Conservation (phyloP, 23 tunicate genomes). For the Trididemnum clinides region DNA sequence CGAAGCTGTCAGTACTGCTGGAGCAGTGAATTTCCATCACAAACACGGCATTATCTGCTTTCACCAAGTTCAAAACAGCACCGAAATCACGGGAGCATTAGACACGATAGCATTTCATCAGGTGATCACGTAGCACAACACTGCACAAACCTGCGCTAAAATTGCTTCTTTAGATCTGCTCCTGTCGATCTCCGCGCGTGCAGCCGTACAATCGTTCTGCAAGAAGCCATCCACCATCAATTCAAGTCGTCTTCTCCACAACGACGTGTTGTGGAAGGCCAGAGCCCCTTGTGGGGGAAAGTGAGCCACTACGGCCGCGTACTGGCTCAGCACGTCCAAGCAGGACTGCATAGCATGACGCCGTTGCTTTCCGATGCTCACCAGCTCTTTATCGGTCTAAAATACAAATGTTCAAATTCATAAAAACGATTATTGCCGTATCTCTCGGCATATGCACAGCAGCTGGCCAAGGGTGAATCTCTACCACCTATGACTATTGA, state of each 20-base stretch:
- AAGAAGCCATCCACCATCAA: constrained; percentile 48
- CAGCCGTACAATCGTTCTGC: constrained; percentile 22
- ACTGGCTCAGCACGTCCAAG: constrained; percentile 72
- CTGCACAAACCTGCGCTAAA: constrained; percentile 64
- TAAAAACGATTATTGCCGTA: too few relatives aligned
- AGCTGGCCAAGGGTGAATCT: too few relatives aligned
- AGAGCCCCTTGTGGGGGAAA: constrained; percentile 83
- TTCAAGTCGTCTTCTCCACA: constrained; percentile 68
- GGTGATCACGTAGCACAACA: too few relatives aligned
- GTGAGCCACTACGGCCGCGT: constrained; percentile 77
- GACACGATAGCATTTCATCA: too few relatives aligned
- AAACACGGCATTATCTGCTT: too few relatives aligned
- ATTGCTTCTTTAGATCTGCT: constrained; percentile 50
- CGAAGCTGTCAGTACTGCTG: too few relatives aligned
- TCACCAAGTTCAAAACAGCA: too few relatives aligned
- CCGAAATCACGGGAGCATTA: too few relatives aligned
- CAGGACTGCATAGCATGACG: constrained; percentile 73
- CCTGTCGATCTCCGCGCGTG: constrained; percentile 43
- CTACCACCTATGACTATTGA: too few relatives aligned
- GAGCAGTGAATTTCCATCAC: too few relatives aligned
- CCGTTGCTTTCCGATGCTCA: constrained; percentile 47
- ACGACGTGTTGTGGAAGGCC: constrained; percentile 59
- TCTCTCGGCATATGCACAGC: too few relatives aligned
- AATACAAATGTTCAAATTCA: too few relatives aligned
- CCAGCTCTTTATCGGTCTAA: constrained; percentile 89